Evolutionary conservation across 2,888 invertebrate genomes (phyloP), one percentile per base, ranked within the genome.

Genomic region (Hirtodrosophila alboralis): DNA sequence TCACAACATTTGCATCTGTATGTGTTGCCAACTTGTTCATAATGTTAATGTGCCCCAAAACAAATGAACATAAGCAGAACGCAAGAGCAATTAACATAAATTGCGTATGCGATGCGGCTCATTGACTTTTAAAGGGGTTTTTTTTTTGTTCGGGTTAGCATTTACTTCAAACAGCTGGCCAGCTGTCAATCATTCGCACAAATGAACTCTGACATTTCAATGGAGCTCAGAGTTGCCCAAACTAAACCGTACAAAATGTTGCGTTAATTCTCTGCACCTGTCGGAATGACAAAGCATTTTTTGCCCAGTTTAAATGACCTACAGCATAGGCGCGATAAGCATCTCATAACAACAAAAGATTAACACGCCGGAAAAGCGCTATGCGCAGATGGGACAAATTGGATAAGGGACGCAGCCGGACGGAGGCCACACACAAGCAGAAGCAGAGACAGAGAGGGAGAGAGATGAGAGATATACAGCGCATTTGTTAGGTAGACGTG

Each of bases 311-410:
- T 12, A 16, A 3, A 6, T n/a, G 43, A 48, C 59, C 43, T 37
- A 56, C 30, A 58, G 53, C 48, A 71, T 45, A 60, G 56, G 70
- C 45, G 56, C 47, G 78, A 78, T 80, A 77, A 77, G 67, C 70
- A 80, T 80, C 80, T 60, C 56, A 57, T 53, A 53, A 60, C 52
- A 63, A 79, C 75, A 77, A 66, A 69, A 75, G 66, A 77, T 77
- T 64, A 77, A 64, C 70, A 72, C 53, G 63, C 77, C 67, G 75
- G 60, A 54, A 67, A 60, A 57, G 62, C 37, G 26, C 34, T 10
- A 44, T 18, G 44, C 21, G 27, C 51, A 43, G 63, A 45, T 49
- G 54, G 54, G 40, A 56, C 48, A 72, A 45, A 9, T 33, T 34
- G 56, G 57, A 56, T 56, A 41, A 52, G 40, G 48, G 26, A 16